phyloP scores from a whole-genome alignment of 2,797 vertebrate species.

The Catharus ustulatus region DNA sequence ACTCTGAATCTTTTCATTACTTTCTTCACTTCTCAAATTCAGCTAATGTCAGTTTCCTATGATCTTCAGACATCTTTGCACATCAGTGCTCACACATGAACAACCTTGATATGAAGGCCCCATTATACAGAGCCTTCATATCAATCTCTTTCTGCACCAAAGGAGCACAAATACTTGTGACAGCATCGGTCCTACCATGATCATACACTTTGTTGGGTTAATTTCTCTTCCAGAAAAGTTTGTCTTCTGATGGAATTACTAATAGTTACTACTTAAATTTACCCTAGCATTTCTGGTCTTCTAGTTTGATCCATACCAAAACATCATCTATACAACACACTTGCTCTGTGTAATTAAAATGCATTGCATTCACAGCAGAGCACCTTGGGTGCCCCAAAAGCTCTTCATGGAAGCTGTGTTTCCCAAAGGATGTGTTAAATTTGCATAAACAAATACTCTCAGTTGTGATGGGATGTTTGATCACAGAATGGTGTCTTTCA shows the following conservation, averaged over 20 bases:
- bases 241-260: neutral
- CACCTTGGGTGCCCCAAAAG: neutral
- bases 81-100: neutral
- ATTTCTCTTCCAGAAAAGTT: neutral
- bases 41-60: neutral
- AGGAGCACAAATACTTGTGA: neutral
- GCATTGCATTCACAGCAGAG: neutral
- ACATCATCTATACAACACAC: neutral
- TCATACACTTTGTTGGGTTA: neutral
- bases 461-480: neutral
- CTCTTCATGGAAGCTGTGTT: neutral
- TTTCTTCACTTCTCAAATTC: neutral
- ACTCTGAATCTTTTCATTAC: neutral
- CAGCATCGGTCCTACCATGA: accelerated
- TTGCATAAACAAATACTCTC: neutral
- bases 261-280: neutral
- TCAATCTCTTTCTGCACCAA: neutral
- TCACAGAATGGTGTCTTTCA: neutral
- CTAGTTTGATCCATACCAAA: neutral
- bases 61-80: neutral
- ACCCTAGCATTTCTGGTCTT: neutral
- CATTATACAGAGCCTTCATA: neutral
- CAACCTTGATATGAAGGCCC: neutral
- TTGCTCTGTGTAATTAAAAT: neutral
- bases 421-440: neutral